phyloP scores from a whole-genome alignment of 92 coral and sea anemone species.

The Phymanthus crucifer region DNA sequence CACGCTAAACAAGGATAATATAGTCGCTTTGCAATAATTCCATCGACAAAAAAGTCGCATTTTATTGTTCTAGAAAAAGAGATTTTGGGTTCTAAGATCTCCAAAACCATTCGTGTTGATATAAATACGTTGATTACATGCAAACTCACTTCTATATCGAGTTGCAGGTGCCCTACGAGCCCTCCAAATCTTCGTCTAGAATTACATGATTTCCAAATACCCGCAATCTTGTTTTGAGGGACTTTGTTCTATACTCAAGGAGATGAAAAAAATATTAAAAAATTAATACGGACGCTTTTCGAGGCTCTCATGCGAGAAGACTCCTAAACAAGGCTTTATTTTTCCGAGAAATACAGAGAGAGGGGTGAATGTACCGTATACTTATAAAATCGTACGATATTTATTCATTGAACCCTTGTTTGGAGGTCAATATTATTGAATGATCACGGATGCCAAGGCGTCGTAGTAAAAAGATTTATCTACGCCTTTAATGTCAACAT shows the following conservation, averaged over 20 bases:
- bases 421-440: constrained; percentile 4
- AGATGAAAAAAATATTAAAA: too few relatives aligned
- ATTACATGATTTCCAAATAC: not conserved
- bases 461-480: not conserved
- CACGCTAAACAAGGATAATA: not conserved
- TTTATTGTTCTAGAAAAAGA: not conserved
- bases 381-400: too few relatives aligned
- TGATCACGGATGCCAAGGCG: not conserved
- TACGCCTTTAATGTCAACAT: not conserved
- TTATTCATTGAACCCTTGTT: not conserved
- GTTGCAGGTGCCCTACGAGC: not conserved
- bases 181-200: not conserved
- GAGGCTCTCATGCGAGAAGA: not conserved
- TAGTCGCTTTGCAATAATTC: not conserved
- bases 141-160: not conserved
- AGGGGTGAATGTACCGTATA: not conserved
- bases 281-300: not conserved
- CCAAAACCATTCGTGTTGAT: not conserved
- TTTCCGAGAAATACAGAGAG: not conserved
- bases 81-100: not conserved
- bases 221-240: not conserved
- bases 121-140: not conserved
- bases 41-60: not conserved
- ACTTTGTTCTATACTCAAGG: not conserved
- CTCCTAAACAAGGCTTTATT: not conserved